A percentile compares a stretch with the other conserved stretches of the same genome.
These are phyloP conservation scores for Dexiosoma caninum DNA, from an alignment of 2,888 invertebrate genomes.

Conservation along the genomic window DNA sequence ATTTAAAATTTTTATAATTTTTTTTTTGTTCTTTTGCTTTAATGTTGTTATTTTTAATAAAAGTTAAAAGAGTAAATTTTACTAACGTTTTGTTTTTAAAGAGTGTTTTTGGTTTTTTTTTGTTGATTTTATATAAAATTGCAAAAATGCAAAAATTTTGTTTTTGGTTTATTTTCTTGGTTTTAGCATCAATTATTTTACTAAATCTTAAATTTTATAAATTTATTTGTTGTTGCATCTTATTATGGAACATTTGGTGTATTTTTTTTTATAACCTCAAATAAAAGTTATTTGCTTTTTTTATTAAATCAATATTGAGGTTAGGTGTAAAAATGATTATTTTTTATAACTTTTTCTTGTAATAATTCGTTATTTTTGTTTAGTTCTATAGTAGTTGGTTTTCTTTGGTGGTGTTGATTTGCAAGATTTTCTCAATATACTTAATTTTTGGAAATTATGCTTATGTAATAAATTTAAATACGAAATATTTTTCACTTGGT, in stretches of 20 bases:
- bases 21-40: constrained; percentile 52
- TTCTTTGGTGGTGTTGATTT: constrained; percentile 73
- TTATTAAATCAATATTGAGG: constrained; percentile 63
- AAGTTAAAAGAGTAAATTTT: constrained; percentile 77
- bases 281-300: constrained; percentile 46
- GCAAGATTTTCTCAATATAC: constrained; percentile 68
- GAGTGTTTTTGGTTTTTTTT: constrained; percentile 58
- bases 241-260: constrained; percentile 76
- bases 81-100: constrained; percentile 70
- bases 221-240: constrained; percentile 66
- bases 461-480: constrained; percentile 49
- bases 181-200: constrained; percentile 65
- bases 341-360: constrained; percentile 60
- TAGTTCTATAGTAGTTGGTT: constrained; percentile 74
- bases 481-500: constrained; percentile 57
- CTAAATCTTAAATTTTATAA: constrained; percentile 67
- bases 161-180: constrained; percentile 56
- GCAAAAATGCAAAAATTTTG: constrained; percentile 78
- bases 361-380: constrained; percentile 67
- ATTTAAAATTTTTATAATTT: constrained; percentile 70
- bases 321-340: constrained; percentile 71
- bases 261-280: constrained; percentile 59
- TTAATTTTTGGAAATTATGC: constrained; percentile 51
- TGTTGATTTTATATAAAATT: constrained; percentile 75
- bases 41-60: constrained; percentile 63